A percentile compares a stretch with the other conserved stretches of the same genome.
These are phyloP conservation scores for Chiloscyllium punctatum DNA, from an alignment of 2,797 vertebrate genomes.

Conservation along the genomic window DNA sequence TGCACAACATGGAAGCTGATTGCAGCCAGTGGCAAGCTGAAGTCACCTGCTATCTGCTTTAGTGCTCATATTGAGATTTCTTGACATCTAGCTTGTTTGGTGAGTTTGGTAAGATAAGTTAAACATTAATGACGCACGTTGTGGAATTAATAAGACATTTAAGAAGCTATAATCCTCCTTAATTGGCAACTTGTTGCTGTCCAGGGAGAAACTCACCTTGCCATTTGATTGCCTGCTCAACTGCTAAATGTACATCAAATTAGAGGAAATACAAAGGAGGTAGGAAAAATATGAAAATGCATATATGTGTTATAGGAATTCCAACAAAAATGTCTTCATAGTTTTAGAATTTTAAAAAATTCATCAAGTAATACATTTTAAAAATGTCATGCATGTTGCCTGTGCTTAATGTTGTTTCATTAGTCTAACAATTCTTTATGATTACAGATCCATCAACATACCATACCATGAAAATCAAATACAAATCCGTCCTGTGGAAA, in stretches of 20 bases:
- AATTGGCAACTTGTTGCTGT: too few species aligned
- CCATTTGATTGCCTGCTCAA: neutral
- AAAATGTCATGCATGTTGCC: too few species aligned
- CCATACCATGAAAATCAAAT: slow-evolving; percentile 60
- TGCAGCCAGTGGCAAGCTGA: too few species aligned
- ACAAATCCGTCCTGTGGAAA: slow-evolving; percentile 57
- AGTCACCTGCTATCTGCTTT: too few species aligned
- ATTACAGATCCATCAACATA: slow-evolving; percentile 51
- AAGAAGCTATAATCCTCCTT: too few species aligned
- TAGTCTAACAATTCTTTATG: neutral
- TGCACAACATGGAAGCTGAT: too few species aligned
- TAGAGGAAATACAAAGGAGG: neutral
- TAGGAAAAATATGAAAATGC: neutral
- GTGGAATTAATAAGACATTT: too few species aligned
- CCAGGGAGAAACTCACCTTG: too few species aligned
- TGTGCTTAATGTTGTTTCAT: neutral
- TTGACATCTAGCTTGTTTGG: too few species aligned
- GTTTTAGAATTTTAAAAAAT: neutral
- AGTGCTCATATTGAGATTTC: too few species aligned
- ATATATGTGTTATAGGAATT: neutral
- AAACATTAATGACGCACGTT: too few species aligned
- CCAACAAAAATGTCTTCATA: neutral
- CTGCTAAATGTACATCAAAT: neutral
- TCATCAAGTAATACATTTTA: neutral
- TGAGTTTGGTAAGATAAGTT: too few species aligned